Percentiles rank a stretch among this genome's conserved stretches.
phyloP scores from a whole-genome alignment of 2,113 vertebrate species.

The Oreochromis spilurus region DNA sequence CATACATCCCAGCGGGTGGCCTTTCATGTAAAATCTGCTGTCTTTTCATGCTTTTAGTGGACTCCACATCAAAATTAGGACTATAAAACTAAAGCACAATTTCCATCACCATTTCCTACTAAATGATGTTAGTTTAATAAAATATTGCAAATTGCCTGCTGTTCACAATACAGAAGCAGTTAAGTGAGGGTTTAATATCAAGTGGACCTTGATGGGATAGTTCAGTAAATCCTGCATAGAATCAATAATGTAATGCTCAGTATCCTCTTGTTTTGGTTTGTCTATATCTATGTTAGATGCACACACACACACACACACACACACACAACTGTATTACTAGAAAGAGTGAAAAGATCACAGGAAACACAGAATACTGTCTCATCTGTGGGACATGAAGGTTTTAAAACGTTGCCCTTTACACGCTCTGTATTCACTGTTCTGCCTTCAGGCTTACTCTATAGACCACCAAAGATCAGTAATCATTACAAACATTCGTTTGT shows the following conservation, averaged over 20 bases:
- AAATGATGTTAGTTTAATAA: neutral
- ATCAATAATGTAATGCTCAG: neutral
- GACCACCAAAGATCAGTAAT: neutral
- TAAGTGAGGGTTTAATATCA: neutral
- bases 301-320: neutral
- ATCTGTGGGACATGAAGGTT: neutral
- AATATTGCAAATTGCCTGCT: neutral
- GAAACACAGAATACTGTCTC: neutral
- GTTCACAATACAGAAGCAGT: neutral
- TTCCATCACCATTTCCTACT: neutral
- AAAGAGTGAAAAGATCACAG: neutral
- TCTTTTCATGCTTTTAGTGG: neutral
- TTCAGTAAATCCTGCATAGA: neutral
- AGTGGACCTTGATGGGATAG: neutral
- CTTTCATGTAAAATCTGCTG: neutral
- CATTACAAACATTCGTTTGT: neutral
- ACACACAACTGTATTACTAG: neutral
- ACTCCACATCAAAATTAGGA: neutral
- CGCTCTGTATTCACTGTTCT: neutral
- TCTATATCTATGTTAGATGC: neutral
- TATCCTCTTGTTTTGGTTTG: neutral
- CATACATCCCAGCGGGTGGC: slow-evolving; percentile 28
- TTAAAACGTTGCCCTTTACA: neutral
- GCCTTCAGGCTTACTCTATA: neutral
- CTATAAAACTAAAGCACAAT: neutral